Evolutionary conservation across 2,888 invertebrate species (phyloP).

Genomic region (Sarcophaga caerulescens): DNA sequence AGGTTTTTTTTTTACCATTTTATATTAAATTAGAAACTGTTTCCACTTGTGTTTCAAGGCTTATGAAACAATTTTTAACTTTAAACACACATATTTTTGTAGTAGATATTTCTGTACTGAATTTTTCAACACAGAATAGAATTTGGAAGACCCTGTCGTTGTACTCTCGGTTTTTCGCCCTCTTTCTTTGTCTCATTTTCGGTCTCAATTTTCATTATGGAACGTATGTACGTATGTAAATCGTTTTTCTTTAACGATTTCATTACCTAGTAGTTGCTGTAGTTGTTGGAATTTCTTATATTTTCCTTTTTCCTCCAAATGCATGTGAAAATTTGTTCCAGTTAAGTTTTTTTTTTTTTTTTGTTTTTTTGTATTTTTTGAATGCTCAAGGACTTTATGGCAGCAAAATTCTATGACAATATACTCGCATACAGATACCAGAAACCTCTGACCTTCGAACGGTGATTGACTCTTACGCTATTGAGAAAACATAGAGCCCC

Average conservation of each 20-base stretch:
- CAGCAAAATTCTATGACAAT: constrained; percentile 18
- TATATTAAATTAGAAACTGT: background rate
- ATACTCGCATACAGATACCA: background rate
- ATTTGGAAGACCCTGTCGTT: too few relatives aligned
- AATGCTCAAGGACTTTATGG: constrained; percentile 58
- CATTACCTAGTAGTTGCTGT: background rate
- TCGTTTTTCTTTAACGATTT: background rate
- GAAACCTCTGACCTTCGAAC: constrained; percentile 64
- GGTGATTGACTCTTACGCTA: constrained; percentile 64
- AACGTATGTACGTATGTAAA: too few relatives aligned
- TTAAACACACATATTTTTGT: background rate
- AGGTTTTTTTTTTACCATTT: background rate
- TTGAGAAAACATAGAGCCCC: background rate
- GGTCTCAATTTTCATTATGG: background rate
- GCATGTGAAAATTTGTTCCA: constrained; percentile 58
- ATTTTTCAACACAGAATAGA: too few relatives aligned
- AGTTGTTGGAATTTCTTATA: constrained; percentile 16
- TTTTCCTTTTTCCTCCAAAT: constrained; percentile 29
- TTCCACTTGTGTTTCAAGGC: background rate
- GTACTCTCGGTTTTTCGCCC: background rate
- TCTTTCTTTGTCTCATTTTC: background rate
- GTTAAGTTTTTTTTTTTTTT: constrained; percentile 45
- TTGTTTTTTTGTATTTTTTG: background rate
- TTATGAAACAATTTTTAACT: background rate
- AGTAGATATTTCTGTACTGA: too few relatives aligned